Base-by-base conservation (phyloP, 2,888 invertebrate species). In the Sepioteuthis lessoniana region DNA sequence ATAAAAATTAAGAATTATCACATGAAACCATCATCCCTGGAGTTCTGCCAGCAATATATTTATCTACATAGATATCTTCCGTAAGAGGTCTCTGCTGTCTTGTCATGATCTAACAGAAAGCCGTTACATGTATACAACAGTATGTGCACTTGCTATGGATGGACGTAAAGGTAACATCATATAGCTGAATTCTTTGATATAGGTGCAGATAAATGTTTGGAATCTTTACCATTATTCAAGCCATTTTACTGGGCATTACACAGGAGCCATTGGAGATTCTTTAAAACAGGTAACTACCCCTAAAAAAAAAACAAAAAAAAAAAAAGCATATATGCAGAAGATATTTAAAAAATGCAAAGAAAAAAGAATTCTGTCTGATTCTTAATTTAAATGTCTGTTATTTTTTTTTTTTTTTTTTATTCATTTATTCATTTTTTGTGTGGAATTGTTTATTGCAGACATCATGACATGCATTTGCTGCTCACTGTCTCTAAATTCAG, bases 31-130 rank as follows among this genome's bases (percentile, higher is more conserved):
- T 55, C 21, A 4, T 76, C n/a, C 76, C n/a, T 76, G 76, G 76
- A 55, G 55, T 25, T 55, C 25, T 55, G 55, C 55, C 55, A 25
- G 55, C 55, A 55, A 55, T 55, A 55, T 55, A 55, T 55, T 55
- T 55, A 55, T 55, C 55, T 55, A 55, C 55, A 55, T 76, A 76
- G 76, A 76, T 76, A 76, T 76, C 76, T 76, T 76, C 19, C 13
- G 28, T 60, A 60, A 60, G 60, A 60, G 76, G n/a, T 76, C 76
- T n/a, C 76, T 35, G 76, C n/a, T n/a, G n/a, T 76, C 55, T 55
- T n/a, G 76, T 76, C 76, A n/a, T 35, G n/a, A 35, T 76, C 76
- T 76, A 76, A 76, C 76, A n/a, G 76, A 76, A 76, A n/a, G 76
- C 76, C 19, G 16, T n/a, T 76, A 35, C 76, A 76, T 76, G 76